These are phyloP conservation scores for Lathronympha strigana DNA, from an alignment of 2,888 invertebrate species.

Conservation along the genomic window DNA sequence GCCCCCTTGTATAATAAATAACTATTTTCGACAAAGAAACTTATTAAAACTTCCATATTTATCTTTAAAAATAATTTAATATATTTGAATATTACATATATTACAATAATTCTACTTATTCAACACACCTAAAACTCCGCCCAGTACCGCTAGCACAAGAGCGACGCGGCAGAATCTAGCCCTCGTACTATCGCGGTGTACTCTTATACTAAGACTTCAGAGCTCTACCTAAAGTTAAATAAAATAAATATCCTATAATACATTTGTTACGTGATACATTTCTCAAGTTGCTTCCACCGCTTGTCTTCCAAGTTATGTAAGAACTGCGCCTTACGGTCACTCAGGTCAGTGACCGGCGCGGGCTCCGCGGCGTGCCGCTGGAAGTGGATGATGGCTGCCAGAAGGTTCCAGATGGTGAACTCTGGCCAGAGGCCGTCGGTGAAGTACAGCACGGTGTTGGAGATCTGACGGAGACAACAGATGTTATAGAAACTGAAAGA, in stretches of 20 bases:
- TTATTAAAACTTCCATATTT: not conserved
- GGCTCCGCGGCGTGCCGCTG: slow-evolving; percentile 84
- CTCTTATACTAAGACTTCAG: no score
- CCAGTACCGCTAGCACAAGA: no score
- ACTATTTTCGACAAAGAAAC: no score
- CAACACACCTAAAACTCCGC: no score
- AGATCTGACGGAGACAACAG: no score
- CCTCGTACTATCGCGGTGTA: no score
- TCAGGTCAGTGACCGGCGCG: slow-evolving; percentile 53
- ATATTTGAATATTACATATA: not conserved
- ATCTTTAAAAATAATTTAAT: not conserved
- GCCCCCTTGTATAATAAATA: no score
- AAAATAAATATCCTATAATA: not conserved
- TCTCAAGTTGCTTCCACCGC: slow-evolving; percentile 62
- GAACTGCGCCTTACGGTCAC: slow-evolving; percentile 65
- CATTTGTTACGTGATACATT: not conserved
- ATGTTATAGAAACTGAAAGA: no score
- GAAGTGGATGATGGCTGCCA: slow-evolving; percentile 93
- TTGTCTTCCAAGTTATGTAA: slow-evolving; percentile 68
- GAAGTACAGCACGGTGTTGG: slow-evolving; percentile 93
- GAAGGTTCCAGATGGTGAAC: slow-evolving; percentile 95
- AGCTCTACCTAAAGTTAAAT: no score
- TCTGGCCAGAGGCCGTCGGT: slow-evolving; percentile 98
- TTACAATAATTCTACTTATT: no score
- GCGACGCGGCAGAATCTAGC: no score